Evolutionary conservation across 2,113 vertebrate species (phyloP), one percentile per base, ranked within the genome.

Genomic region (Paralichthys olivaceus): DNA sequence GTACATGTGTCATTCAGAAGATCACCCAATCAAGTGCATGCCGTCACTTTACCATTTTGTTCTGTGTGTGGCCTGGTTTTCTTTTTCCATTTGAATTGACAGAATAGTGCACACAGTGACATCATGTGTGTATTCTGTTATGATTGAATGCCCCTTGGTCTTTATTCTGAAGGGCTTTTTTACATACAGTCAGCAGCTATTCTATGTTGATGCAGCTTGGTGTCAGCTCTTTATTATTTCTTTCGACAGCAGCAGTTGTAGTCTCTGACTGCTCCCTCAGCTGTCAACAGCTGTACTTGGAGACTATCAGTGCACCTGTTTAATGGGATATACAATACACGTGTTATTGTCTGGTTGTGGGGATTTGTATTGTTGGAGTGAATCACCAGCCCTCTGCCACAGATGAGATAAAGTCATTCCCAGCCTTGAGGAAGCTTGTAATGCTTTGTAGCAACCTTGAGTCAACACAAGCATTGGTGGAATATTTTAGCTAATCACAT

Each of bases 401-500:
- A 77, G 43, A 56, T 34, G 58, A 23, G 29, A 72, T 59, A 59
- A 32, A 40, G 1, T 20, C 29, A 5, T 43, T 34, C 25, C 32
- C 69, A 23, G 40, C 26, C 57, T 34, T 28, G 11, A n/a, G 32
- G 56, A 32, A 75, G 65, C 20, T 53, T 1, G 14, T 40, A 40
- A 63, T 53, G 34, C 58, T 29, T 17, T n/a, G 15, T 15, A 66
- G 62, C 28, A 68, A 63, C 22, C 26, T 22, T 32, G 26, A 67
- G 57, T 25, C 19, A 71, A 19, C 29, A 72, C 34, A 13, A 20
- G 11, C 29, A 34, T 29, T 22, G 51, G 15, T 61, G 61, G 26
- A n/a, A 62, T 69, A 72, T 37, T 64, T 51, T 28, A 59, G 34
- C 56, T 26, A 55, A 61, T 69, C 47, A 72, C 47, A 68, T 66